These are phyloP conservation scores for Ancistrus triradiatus DNA, from an alignment of 2,113 vertebrate species.

Conservation along the genomic window DNA sequence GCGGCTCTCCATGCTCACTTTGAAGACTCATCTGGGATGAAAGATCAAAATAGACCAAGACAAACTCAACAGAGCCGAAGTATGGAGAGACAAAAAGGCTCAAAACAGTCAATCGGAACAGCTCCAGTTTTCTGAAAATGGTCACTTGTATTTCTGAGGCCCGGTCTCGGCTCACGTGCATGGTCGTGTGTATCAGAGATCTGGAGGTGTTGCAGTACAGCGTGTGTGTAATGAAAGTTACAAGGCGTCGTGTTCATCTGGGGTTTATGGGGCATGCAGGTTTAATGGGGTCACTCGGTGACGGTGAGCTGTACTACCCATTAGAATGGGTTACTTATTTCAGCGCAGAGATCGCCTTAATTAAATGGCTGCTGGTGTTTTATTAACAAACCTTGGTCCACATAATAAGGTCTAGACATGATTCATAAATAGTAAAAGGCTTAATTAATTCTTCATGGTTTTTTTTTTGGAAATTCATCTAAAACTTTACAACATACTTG, in stretches of 20 bases:
- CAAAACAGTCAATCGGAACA: not conserved
- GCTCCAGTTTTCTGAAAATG: no score
- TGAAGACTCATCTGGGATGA: conserved; percentile 56
- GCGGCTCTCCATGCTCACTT: conserved; percentile 45
- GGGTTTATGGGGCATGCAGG: conserved; percentile 57
- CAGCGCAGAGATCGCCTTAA: not conserved
- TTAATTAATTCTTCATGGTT: no score
- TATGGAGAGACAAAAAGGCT: no score
- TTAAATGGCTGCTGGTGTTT: not conserved
- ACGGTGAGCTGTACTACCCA: conserved; percentile 12
- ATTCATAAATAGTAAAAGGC: no score
- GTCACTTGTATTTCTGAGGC: no score
- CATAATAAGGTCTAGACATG: no score
- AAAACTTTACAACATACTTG: no score
- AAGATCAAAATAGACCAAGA: conserved; percentile 10
- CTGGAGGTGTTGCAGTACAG: not conserved
- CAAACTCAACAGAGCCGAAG: not conserved
- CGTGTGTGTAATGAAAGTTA: conserved; percentile 21
- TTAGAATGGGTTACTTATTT: not conserved
- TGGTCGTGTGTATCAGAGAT: no score
- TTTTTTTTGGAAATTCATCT: no score
- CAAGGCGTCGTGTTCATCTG: conserved; percentile 50
- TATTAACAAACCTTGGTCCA: not conserved
- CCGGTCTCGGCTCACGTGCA: no score
- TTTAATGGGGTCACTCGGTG: conserved; percentile 60